Evolutionary conservation across 2,113 vertebrate genomes (phyloP).

Genomic region (Eptesicus fuscus): DNA sequence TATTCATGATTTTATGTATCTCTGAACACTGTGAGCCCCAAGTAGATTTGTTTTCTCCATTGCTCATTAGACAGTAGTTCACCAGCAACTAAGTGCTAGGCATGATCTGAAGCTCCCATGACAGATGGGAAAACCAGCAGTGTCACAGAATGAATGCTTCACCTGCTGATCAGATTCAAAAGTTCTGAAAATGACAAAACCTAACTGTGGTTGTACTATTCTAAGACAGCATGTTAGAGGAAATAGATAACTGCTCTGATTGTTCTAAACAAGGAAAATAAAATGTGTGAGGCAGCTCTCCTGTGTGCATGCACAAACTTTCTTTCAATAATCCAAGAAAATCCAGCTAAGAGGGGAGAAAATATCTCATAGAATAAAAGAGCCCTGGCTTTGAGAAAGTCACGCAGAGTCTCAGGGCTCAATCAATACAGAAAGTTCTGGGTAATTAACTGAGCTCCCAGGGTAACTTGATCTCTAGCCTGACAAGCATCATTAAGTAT

Average conservation of each 20-base stretch:
- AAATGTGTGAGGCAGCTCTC: neutral
- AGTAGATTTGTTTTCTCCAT: neutral
- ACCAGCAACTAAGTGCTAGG: neutral
- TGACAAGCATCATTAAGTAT: slow-evolving; percentile 46
- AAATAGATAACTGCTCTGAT: neutral
- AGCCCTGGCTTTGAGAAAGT: slow-evolving; percentile 6
- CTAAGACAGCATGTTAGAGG: slow-evolving; percentile 14
- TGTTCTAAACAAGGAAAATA: neutral
- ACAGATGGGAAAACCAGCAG: neutral
- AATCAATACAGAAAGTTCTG: slow-evolving; percentile 42
- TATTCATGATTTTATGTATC: neutral
- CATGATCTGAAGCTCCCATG: neutral
- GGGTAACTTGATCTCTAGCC: slow-evolving; percentile 17
- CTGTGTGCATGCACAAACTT: neutral
- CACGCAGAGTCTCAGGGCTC: neutral
- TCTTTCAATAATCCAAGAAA: slow-evolving; percentile 16
- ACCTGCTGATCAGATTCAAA: neutral
- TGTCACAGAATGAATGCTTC: neutral
- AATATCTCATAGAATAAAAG: neutral
- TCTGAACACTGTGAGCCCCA: neutral
- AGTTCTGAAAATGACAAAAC: slow-evolving; percentile 36
- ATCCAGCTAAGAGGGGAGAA: slow-evolving; percentile 1
- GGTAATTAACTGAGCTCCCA: slow-evolving; percentile 53
- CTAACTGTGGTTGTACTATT: neutral
- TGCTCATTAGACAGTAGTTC: neutral